Base-by-base conservation (phyloP, 2,113 vertebrate genomes). In the Empidonax alnorum region DNA sequence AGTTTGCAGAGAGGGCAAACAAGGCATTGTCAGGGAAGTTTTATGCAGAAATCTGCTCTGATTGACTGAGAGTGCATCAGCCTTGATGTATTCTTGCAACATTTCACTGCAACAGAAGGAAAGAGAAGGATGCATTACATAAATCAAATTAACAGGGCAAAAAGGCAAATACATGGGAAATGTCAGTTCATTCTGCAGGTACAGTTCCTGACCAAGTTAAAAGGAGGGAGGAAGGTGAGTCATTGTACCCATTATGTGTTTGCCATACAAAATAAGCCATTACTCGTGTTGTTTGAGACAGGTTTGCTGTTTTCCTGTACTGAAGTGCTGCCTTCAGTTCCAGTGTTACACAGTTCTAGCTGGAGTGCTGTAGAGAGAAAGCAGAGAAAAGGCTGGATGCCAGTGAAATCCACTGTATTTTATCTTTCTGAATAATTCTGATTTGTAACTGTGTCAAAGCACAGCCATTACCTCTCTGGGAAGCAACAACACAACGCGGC, bases 141-240 rank as follows among this genome's bases (percentile, higher is more conserved):
- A 63, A 80, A 39, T 93, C 68, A 87, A 50, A 94, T 90, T 94
- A 94, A 77, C 50, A 90, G 78, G 72, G 47, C 52, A 83, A 83
- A 93, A 85, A 63, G 39, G 44, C 68, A 93, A 94, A 80, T 84
- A 50, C 42, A 59, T 71, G 21, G 68, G 71, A 92, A 93, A 78
- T 58, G 28, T 53, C 49, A 78, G 66, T 75, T 86, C 22, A n/a
- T 61, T 75, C 65, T 75, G 65, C 76, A 87, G 85, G 65, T n/a
- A 65, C 52, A 44, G 25, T 65, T 81, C 56, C 44, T 90, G 69
- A 28, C 58, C 23, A 53, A 63, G 73, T 50, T 77, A 81, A 96
- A 88, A 85, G 22, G 42, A 93, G 4, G n/a, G 30, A 84, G 18
- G 24, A 24, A n/a, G 24, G 22, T 77, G 35, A n/a, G 49, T 31